A percentile compares a stretch with the other conserved stretches of the same genome.
Evolutionary conservation across 2,888 invertebrate genomes (phyloP).

Genomic region (Callyntrura guangdongensis): DNA sequence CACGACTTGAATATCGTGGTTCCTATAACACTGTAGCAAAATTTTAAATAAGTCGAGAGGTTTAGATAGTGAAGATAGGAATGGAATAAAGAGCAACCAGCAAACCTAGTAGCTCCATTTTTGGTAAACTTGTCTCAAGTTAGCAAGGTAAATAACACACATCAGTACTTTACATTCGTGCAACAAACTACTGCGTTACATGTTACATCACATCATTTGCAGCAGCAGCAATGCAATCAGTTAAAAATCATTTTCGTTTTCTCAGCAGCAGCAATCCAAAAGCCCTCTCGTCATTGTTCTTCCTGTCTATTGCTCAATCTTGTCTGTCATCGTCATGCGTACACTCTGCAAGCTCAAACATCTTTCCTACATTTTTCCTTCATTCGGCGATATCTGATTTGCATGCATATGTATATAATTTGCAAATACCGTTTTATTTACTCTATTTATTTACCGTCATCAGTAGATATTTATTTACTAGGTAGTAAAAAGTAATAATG

Average conservation of each 20-base stretch:
- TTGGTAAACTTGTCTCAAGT: slow-evolving; percentile 50
- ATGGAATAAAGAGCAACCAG: not conserved
- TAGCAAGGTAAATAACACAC: slow-evolving; percentile 42
- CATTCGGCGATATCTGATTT: too few relatives aligned
- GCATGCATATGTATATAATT: not conserved
- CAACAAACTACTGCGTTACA: not conserved
- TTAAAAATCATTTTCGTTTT: slow-evolving; percentile 39
- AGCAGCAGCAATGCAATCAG: not conserved
- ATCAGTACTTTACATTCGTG: not conserved
- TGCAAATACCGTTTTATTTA: not conserved
- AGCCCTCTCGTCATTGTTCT: slow-evolving; percentile 41
- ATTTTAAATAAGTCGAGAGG: slow-evolving; percentile 35
- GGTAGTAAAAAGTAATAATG: not conserved
- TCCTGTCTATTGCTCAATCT: slow-evolving; percentile 44
- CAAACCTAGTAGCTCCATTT: not conserved
- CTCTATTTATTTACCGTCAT: not conserved
- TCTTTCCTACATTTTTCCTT: too few relatives aligned
- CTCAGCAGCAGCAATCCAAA: not conserved
- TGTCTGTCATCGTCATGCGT: not conserved
- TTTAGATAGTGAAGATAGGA: not conserved
- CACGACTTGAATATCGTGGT: not conserved
- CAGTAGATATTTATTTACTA: too few relatives aligned
- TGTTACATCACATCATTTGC: not conserved
- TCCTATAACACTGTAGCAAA: not conserved
- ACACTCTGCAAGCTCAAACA: too few relatives aligned